Evolutionary conservation across 2,888 invertebrate genomes (phyloP).

Genomic region (Orgyia antiqua): DNA sequence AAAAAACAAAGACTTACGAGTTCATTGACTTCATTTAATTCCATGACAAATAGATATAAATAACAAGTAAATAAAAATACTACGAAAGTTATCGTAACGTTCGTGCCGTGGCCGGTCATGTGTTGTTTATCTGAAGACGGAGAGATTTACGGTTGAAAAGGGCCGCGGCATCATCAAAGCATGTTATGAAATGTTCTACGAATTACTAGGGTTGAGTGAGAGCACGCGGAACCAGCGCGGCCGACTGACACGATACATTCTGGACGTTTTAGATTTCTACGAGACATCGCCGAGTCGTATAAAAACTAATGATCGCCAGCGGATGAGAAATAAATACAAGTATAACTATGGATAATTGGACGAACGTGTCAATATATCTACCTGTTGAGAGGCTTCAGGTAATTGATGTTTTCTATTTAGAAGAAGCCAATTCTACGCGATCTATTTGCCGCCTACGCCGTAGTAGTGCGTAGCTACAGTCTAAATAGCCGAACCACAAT

Average conservation of each 20-base stretch:
- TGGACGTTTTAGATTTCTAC: constrained; percentile 25
- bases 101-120: constrained; percentile 7
- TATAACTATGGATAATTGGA: constrained; percentile 13
- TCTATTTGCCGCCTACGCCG: no score
- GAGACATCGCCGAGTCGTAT: constrained; percentile 10
- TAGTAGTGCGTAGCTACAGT: no score
- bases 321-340: constrained; percentile 14
- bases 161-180: constrained; percentile 23
- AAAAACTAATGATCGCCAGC: constrained; percentile 24
- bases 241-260: constrained; percentile 58
- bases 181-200: constrained; percentile 39
- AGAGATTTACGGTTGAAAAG: constrained; percentile 21
- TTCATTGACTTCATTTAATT: constrained; percentile 24
- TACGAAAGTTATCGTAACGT: constrained; percentile 12
- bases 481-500: no score
- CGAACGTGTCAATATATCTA: no score
- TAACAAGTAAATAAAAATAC: constrained; percentile 16
- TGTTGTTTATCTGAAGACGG: constrained; percentile 18
- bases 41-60: no score
- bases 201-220: constrained; percentile 42
- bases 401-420: no score
- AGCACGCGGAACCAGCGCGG: constrained; percentile 55
- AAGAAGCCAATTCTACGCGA: no score
- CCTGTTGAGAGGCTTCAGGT: no score
- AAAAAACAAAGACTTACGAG: no score